phyloP scores from a whole-genome alignment of 1,140 invertebrate species.

The Thaumatotibia leucotreta region DNA sequence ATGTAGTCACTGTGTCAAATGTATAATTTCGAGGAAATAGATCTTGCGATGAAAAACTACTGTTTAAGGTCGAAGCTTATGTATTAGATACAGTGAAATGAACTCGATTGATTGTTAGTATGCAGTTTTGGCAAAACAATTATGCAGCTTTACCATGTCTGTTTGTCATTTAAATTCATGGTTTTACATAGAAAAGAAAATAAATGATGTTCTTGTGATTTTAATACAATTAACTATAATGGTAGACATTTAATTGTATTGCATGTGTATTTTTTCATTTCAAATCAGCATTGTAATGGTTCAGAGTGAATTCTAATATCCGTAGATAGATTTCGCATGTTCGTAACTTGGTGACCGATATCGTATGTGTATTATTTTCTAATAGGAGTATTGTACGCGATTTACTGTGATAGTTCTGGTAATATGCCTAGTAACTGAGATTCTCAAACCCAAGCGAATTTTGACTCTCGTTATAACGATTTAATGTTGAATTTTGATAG shows the following conservation, averaged over 20 bases:
- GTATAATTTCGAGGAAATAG: not conserved
- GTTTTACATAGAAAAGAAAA: too few species aligned
- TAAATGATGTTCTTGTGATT: too few species aligned
- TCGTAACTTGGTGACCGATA: conserved; percentile 19
- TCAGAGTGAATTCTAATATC: not conserved
- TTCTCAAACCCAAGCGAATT: not conserved
- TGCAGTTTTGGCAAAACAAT: not conserved
- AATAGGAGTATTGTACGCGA: conserved; percentile 6
- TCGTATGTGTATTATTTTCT: conserved; percentile 2
- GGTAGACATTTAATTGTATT: too few species aligned
- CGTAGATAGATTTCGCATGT: conserved; percentile 21
- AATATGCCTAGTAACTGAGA: conserved; percentile 16
- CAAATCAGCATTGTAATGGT: not conserved
- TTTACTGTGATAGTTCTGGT: conserved; percentile 11
- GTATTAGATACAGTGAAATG: not conserved
- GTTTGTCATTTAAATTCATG: too few species aligned
- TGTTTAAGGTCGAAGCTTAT: not conserved
- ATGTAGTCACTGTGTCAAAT: not conserved
- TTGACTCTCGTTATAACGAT: not conserved
- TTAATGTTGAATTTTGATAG: conserved; percentile 7
- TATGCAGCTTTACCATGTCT: too few species aligned
- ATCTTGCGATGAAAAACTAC: not conserved
- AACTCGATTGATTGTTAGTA: not conserved
- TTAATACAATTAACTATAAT: too few species aligned
- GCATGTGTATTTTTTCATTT: too few species aligned